These are phyloP conservation scores for Piscicola geometra DNA, from an alignment of 2,888 invertebrate species.

Conservation along the genomic window DNA sequence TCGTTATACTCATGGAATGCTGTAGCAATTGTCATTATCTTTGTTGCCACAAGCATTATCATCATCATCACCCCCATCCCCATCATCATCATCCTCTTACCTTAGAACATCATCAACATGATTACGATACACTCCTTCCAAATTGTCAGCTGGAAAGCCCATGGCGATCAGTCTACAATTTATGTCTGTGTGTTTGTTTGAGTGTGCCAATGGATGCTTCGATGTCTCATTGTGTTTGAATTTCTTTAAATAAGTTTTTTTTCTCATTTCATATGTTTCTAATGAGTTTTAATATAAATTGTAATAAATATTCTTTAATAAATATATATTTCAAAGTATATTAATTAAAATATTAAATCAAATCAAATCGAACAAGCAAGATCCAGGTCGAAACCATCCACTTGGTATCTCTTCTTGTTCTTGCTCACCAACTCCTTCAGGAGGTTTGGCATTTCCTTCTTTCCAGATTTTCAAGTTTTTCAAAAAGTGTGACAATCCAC, in stretches of 20 bases:
- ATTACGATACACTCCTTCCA: conserved; percentile 92
- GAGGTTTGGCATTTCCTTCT: conserved; percentile 41
- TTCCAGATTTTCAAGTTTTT: too few relatives aligned
- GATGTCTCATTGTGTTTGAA: too few relatives aligned
- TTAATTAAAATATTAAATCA: neutral
- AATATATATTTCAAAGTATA: neutral
- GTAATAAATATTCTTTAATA: neutral
- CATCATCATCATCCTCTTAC: conserved; percentile 45
- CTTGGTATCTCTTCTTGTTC: conserved; percentile 82
- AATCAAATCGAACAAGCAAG: conserved; percentile 75
- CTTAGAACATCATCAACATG: conserved; percentile 85
- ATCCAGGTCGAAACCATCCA: conserved; percentile 94
- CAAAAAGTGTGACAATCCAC: too few relatives aligned
- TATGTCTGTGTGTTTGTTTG: conserved; percentile 84
- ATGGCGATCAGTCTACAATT: conserved; percentile 91
- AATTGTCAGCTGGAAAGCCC: conserved; percentile 92
- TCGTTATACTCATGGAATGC: too few relatives aligned
- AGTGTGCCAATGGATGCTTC: too few relatives aligned
- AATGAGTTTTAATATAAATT: too few relatives aligned
- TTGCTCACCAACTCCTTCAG: conserved; percentile 72
- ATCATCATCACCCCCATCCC: too few relatives aligned
- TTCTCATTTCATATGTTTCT: too few relatives aligned
- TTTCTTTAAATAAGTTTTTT: too few relatives aligned
- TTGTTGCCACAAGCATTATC: too few relatives aligned
- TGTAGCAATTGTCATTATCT: too few relatives aligned